Evolutionary conservation across 2,888 invertebrate species (phyloP), one percentile per base, ranked within the genome.

Genomic region (Chrysopilus asiliformis): DNA sequence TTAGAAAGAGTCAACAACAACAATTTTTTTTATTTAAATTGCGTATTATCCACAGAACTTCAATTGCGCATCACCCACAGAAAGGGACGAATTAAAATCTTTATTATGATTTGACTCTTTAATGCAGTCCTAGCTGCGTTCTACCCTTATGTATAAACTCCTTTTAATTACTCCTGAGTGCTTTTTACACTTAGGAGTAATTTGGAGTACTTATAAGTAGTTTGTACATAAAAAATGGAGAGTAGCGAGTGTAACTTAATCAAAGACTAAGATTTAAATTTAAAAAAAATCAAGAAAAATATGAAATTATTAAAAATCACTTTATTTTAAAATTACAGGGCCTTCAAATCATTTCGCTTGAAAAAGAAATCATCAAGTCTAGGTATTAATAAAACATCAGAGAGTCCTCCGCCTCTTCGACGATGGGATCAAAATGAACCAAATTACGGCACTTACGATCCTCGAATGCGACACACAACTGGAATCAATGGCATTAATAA

Each of bases 351-450:
- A 26, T 60, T 63, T 47, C 54, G 56, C 15, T 35, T 51, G 20
- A 60, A 58, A 43, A 63, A 64, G 40, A 60, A 57, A 44, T 64
- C 64, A 16, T 63, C 62, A 3, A 60, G 57, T 13, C 44, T 64
- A 43, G 64, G 64, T 4, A 57, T 64, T 36, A 60, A 60, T 40
- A 64, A 61, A 49, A 63, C 62, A 39, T 63, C 62, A 13, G 62
- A 63, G 43, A 62, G 63, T 42, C 62, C 62, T 20, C 60, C 63
- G 9, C 43, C 49, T 20, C 29, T 61, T 15, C 47, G 56, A 10
- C 40, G 49, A 3, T 12, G 36, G 4, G 41, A 40, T 14, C 20
- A 33, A n/a, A 39, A 41, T 28, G 47, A 47, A n/a, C 46, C 41
- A 39, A 43, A 46, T 42, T 52, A 49, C 41, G 48, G 44, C 34